Evolutionary conservation across 2,888 invertebrate species (phyloP).

Genomic region (Furcula furcula): DNA sequence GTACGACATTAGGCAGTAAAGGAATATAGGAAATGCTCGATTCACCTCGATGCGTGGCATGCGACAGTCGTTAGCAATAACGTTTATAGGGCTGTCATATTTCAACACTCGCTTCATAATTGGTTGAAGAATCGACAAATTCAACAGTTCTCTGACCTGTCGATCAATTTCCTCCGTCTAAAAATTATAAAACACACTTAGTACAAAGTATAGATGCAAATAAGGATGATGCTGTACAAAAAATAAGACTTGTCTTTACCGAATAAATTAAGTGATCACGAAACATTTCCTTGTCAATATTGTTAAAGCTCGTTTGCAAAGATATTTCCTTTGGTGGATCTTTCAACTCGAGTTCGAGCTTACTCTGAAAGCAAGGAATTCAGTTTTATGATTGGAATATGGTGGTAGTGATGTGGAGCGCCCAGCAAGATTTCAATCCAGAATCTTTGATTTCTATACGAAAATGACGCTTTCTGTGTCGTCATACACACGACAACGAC

Average conservation of each 20-base stretch:
- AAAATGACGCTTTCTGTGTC: too few relatives aligned
- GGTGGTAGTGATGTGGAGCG: too few relatives aligned
- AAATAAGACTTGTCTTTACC: too few relatives aligned
- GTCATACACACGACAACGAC: too few relatives aligned
- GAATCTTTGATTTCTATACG: too few relatives aligned
- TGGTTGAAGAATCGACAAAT: constrained; percentile 2
- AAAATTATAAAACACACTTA: too few relatives aligned
- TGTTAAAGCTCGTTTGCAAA: background rate
- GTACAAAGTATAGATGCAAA: too few relatives aligned
- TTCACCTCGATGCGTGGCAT: background rate
- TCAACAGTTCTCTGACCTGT: constrained; percentile 5
- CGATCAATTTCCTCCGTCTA: constrained; percentile 1
- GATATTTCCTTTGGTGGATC: constrained; percentile 3
- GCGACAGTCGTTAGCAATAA: background rate
- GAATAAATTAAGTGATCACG: background rate
- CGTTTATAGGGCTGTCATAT: background rate
- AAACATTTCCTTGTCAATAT: constrained; percentile 1
- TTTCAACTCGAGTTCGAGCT: constrained; percentile 4
- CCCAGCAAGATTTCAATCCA: too few relatives aligned
- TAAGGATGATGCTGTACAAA: too few relatives aligned
- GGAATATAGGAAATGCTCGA: background rate
- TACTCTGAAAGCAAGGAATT: constrained; percentile 7
- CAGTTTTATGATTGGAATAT: too few relatives aligned
- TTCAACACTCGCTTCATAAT: constrained; percentile 2
- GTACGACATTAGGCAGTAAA: background rate